These are phyloP conservation scores for Talpa occidentalis DNA, from an alignment of 2,113 vertebrate genomes.

Conservation along the genomic window DNA sequence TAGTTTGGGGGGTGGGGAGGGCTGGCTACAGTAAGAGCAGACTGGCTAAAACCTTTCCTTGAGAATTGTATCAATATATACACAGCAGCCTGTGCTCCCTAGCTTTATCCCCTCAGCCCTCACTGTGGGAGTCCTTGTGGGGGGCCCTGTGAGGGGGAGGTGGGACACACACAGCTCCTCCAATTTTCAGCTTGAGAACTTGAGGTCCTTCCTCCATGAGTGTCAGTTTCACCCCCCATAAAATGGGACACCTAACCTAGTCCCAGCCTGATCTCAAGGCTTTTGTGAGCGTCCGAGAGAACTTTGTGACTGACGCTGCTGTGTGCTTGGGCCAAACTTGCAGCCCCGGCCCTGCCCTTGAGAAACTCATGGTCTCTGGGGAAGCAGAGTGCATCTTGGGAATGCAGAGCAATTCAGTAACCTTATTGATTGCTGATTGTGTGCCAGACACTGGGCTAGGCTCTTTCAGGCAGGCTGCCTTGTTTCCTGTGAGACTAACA, in stretches of 20 bases:
- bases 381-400: conserved; percentile 51
- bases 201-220: not conserved
- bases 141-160: not conserved
- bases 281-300: not conserved
- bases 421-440: conserved; percentile 47
- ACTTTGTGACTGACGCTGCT: not conserved
- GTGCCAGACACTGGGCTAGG: conserved; percentile 62
- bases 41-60: not conserved
- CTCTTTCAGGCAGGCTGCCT: not conserved
- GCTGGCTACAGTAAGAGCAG: not conserved
- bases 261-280: not conserved
- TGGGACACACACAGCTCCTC: not conserved
- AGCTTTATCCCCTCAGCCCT: not conserved
- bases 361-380: not conserved
- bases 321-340: not conserved
- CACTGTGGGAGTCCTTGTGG: not conserved
- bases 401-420: conserved; percentile 36
- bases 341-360: conserved; percentile 2
- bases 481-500: conserved; percentile 19
- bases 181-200: not conserved
- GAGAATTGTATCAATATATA: not conserved
- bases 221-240: not conserved
- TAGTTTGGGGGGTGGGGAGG: fast-evolving
- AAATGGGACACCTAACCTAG: not conserved
- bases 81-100: not conserved